Percentiles rank a stretch among this genome's conserved stretches.
These are phyloP conservation scores for Sebastes goodei DNA, from an alignment of 2,797 vertebrate species.

Conservation along the genomic window DNA sequence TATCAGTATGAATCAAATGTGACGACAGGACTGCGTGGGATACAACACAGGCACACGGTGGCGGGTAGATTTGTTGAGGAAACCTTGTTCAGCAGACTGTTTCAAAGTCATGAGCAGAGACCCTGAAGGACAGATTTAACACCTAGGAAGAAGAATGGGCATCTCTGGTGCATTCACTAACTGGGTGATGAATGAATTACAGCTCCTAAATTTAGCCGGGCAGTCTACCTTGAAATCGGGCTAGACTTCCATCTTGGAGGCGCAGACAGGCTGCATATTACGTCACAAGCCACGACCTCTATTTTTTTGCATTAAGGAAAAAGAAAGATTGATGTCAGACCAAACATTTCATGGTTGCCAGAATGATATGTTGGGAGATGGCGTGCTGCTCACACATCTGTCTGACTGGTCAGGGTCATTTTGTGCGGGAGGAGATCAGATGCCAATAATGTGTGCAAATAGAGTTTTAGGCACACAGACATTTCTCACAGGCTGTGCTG, in stretches of 20 bases:
- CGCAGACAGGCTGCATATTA: conserved; percentile 66
- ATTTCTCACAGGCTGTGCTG: not conserved
- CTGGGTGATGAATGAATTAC: conserved; percentile 85
- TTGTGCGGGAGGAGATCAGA: conserved; percentile 26
- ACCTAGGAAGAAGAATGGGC: conserved; percentile 79
- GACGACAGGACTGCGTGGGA: conserved; percentile 2
- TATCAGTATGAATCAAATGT: conserved; percentile 11
- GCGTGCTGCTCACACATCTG: conserved; percentile 49
- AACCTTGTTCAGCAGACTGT: conserved; percentile 70
- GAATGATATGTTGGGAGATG: conserved; percentile 61
- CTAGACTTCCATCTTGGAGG: conserved; percentile 72
- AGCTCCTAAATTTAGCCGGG: conserved; percentile 80
- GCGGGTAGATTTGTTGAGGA: conserved; percentile 58
- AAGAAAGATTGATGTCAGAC: conserved; percentile 72
- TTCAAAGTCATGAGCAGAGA: conserved; percentile 79
- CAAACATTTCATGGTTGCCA: conserved; percentile 68
- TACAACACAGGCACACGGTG: conserved; percentile 1
- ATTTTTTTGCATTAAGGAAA: conserved; percentile 60
- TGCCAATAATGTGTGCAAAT: conserved; percentile 39
- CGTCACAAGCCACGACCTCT: conserved; percentile 71
- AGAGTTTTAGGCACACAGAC: conserved; percentile 11
- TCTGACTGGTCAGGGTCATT: conserved; percentile 44
- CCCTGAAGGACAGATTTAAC: conserved; percentile 83
- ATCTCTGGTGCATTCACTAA: conserved; percentile 79
- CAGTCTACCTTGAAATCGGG: conserved; percentile 86